phyloP scores from a whole-genome alignment of 1,140 invertebrate genomes.

The Reticulitermes speratus region DNA sequence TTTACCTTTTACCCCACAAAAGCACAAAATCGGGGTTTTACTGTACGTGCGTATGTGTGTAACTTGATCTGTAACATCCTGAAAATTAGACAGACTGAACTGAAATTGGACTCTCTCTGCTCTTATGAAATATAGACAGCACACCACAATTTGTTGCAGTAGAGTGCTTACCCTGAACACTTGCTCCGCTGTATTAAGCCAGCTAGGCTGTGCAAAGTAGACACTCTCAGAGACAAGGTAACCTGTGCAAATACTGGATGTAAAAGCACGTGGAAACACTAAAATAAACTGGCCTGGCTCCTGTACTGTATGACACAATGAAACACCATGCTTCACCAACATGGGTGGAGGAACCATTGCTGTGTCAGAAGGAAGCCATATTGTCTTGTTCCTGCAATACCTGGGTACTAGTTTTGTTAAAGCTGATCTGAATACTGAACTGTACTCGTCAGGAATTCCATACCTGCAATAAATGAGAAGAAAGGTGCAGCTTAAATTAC shows the following conservation, averaged over 20 bases:
- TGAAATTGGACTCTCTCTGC: no score
- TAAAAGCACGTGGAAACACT: conserved; percentile 88
- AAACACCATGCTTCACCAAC: conserved; percentile 73
- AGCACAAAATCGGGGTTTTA: no score
- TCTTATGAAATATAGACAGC: no score
- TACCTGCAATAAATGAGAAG: conserved; percentile 58
- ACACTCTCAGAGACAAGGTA: conserved; percentile 91
- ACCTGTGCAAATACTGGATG: conserved; percentile 84
- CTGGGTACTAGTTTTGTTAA: conserved; percentile 77
- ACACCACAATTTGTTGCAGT: no score
- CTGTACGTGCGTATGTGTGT: no score
- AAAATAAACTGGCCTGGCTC: conserved; percentile 87
- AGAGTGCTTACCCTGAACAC: conserved; percentile 66
- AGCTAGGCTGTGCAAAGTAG: conserved; percentile 83
- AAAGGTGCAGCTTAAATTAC: not conserved
- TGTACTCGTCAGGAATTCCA: conserved; percentile 77
- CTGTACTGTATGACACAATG: conserved; percentile 77
- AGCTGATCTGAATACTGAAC: conserved; percentile 69
- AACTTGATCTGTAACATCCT: no score
- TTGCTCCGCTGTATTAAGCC: conserved; percentile 72
- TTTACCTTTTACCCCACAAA: no score
- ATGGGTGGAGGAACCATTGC: conserved; percentile 89
- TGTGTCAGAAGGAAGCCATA: conserved; percentile 92
- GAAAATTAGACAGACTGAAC: no score
- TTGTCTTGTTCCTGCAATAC: conserved; percentile 72